Conservation (phyloP, 2,797 vertebrate genomes). For the Argya squamiceps region DNA sequence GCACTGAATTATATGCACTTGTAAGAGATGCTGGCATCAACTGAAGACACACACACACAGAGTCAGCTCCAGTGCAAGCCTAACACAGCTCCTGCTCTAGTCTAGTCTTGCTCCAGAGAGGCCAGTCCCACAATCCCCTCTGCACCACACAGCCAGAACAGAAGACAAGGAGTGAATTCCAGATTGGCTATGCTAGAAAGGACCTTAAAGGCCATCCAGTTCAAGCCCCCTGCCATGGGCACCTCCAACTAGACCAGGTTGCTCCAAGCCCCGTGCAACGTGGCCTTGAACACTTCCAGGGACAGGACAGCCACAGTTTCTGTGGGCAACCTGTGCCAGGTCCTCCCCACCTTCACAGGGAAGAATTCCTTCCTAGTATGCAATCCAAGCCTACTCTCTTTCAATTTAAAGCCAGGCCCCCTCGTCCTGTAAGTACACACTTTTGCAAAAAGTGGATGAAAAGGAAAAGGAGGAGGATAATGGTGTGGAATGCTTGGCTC, state of each 20-base stretch:
- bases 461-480: not conserved
- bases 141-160: not conserved
- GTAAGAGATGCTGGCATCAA: not conserved
- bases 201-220: not conserved
- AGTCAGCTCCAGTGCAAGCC: not conserved
- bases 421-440: not conserved
- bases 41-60: too few species aligned
- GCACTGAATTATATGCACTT: not conserved
- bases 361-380: not conserved
- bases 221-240: not conserved
- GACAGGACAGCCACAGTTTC: not conserved
- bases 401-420: not conserved
- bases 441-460: not conserved
- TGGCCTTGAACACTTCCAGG: not conserved
- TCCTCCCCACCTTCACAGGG: not conserved
- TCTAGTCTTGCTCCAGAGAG: not conserved
- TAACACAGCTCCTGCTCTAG: not conserved
- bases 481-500: accelerated
- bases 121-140: not conserved
- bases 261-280: not conserved
- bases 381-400: not conserved
- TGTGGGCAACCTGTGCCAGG: not conserved
- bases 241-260: not conserved
- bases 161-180: not conserved
- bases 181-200: not conserved